These are phyloP conservation scores for Aricia artaxerxes DNA, from an alignment of 2,888 invertebrate species.

Conservation along the genomic window DNA sequence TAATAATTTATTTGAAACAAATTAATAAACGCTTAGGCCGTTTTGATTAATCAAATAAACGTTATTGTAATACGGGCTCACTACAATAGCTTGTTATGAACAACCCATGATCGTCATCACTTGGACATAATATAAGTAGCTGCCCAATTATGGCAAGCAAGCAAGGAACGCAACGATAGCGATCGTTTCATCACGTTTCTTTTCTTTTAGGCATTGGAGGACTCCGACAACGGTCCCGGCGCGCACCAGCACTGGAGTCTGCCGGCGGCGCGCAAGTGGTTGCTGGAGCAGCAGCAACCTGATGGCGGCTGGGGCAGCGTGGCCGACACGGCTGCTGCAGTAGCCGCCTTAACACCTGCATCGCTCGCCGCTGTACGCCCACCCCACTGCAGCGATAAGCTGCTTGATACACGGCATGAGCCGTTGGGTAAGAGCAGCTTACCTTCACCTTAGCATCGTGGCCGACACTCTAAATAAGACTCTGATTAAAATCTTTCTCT, in stretches of 20 bases:
- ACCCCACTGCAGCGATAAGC: constrained; percentile 77
- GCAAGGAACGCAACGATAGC: neutral
- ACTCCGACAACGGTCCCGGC: constrained; percentile 83
- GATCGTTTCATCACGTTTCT: neutral
- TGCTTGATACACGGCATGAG: constrained; percentile 71
- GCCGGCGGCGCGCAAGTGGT: constrained; percentile 87
- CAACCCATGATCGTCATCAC: too few species aligned
- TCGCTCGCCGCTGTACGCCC: constrained; percentile 85
- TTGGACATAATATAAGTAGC: neutral
- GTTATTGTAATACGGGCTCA: too few species aligned
- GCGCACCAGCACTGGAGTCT: constrained; percentile 86
- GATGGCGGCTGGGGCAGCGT: constrained; percentile 91
- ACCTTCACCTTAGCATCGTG: too few species aligned
- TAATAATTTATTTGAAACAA: constrained; percentile 8
- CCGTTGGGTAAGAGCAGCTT: constrained; percentile 65
- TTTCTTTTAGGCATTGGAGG: constrained; percentile 84
- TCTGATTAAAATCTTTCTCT: too few species aligned
- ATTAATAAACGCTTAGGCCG: neutral
- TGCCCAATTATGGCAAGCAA: too few species aligned
- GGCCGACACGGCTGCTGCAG: constrained; percentile 88
- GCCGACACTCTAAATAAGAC: too few species aligned
- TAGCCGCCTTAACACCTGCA: constrained; percentile 87
- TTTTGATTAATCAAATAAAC: too few species aligned
- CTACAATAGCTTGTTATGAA: too few species aligned
- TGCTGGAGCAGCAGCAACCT: constrained; percentile 85